phyloP scores from a whole-genome alignment of 2,888 invertebrate genomes.

The Trilocha varians region DNA sequence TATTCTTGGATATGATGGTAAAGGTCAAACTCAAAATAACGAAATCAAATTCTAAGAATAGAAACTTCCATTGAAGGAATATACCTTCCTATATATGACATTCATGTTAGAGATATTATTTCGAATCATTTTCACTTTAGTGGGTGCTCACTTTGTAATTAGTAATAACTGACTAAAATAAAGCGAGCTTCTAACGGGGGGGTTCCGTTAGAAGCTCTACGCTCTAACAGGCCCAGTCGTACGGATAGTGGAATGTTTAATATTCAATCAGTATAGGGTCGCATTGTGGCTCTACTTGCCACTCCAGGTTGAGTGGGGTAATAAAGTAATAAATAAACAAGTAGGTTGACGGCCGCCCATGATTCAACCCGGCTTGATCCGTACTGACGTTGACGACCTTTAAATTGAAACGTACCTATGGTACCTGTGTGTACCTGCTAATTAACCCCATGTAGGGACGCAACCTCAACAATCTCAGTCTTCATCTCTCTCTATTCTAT shows the following conservation, averaged over 20 bases:
- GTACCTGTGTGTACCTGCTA: neutral
- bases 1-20: too few species aligned
- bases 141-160: too few species aligned
- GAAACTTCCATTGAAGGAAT: too few species aligned
- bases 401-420: slow-evolving; percentile 13
- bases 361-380: slow-evolving; percentile 17
- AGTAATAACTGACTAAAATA: too few species aligned
- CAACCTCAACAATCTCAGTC: neutral
- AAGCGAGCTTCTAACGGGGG: too few species aligned
- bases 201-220: neutral
- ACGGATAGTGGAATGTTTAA: slow-evolving; percentile 40
- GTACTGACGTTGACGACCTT: slow-evolving; percentile 22
- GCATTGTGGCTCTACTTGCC: slow-evolving; percentile 51
- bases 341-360: slow-evolving; percentile 31
- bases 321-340: slow-evolving; percentile 64
- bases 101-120: too few species aligned
- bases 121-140: too few species aligned
- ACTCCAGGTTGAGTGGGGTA: slow-evolving; percentile 55
- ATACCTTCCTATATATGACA: too few species aligned
- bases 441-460: neutral
- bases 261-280: slow-evolving; percentile 55
- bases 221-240: slow-evolving; percentile 10
- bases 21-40: too few species aligned
- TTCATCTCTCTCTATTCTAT: neutral
- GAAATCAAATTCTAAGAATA: too few species aligned